phyloP scores from a whole-genome alignment of 2,797 vertebrate genomes.

The Pempheris klunzingeri region DNA sequence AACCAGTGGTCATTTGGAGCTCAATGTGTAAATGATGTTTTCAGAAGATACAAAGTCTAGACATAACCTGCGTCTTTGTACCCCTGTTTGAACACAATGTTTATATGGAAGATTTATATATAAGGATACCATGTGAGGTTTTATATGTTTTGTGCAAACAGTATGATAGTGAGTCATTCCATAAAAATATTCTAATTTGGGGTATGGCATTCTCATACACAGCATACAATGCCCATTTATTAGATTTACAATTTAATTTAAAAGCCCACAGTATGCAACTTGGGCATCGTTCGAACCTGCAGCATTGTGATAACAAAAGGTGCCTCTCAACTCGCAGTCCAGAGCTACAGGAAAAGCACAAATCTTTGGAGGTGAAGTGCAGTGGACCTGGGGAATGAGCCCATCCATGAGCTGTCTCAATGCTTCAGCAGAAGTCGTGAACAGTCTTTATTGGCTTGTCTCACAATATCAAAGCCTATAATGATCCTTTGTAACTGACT shows the following conservation, averaged over 20 bases:
- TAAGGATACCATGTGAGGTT: background rate
- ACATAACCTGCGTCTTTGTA: background rate
- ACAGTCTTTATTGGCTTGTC: conserved; percentile 32
- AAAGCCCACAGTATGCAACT: no score
- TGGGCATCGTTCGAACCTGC: no score
- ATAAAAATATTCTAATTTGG: background rate
- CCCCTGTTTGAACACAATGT: background rate
- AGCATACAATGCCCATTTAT: background rate
- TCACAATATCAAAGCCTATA: conserved; percentile 39
- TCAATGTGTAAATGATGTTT: conserved; percentile 23
- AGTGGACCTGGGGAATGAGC: conserved; percentile 13
- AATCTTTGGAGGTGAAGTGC: conserved; percentile 15
- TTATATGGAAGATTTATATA: background rate
- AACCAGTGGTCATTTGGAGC: conserved; percentile 11
- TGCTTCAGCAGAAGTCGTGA: conserved; percentile 10
- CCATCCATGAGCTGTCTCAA: conserved; percentile 6
- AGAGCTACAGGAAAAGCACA: background rate
- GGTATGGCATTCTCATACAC: background rate
- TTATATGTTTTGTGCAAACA: background rate
- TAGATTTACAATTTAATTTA: conserved; percentile 16
- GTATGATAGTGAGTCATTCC: background rate
- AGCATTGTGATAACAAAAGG: background rate
- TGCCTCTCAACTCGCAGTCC: background rate
- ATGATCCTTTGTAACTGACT: conserved; percentile 48
- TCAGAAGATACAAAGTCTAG: background rate